A percentile compares a stretch with the other conserved stretches of the same genome.
These are phyloP conservation scores for Stratiomys singularior DNA, from an alignment of 2,888 invertebrate species.

Conservation along the genomic window DNA sequence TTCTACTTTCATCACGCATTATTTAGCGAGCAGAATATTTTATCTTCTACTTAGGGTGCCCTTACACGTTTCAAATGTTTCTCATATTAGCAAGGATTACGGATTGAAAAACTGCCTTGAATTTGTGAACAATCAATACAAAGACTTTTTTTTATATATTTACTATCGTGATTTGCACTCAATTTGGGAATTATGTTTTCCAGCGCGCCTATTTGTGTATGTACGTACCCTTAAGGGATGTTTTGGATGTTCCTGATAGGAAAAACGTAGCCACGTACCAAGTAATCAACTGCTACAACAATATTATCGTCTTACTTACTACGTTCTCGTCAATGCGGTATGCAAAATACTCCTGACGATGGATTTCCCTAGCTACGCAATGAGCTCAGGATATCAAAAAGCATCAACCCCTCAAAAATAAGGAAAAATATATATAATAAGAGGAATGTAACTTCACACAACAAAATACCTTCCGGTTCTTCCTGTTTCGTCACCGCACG, in stretches of 20 bases:
- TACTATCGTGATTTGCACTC: too few relatives aligned
- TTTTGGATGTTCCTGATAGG: too few relatives aligned
- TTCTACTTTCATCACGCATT: background rate
- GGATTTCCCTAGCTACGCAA: background rate
- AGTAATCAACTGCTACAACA: background rate
- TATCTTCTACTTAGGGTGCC: too few relatives aligned
- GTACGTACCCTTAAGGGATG: too few relatives aligned
- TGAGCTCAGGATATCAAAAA: background rate
- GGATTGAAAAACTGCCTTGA: too few relatives aligned
- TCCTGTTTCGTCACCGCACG: background rate
- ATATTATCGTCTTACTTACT: slow-evolving; percentile 1
- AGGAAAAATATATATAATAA: background rate
- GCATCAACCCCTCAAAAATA: background rate
- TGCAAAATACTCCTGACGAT: background rate
- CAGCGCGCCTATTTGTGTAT: too few relatives aligned
- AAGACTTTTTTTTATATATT: too few relatives aligned
- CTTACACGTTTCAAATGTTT: too few relatives aligned
- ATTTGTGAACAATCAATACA: too few relatives aligned
- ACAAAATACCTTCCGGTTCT: background rate
- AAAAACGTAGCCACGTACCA: background rate
- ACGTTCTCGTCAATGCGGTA: background rate
- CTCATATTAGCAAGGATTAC: too few relatives aligned
- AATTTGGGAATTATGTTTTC: too few relatives aligned
- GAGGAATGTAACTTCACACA: background rate
- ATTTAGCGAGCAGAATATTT: too few relatives aligned